Conservation (phyloP, 2,888 invertebrate genomes). For the Limnephilus rhombicus region DNA sequence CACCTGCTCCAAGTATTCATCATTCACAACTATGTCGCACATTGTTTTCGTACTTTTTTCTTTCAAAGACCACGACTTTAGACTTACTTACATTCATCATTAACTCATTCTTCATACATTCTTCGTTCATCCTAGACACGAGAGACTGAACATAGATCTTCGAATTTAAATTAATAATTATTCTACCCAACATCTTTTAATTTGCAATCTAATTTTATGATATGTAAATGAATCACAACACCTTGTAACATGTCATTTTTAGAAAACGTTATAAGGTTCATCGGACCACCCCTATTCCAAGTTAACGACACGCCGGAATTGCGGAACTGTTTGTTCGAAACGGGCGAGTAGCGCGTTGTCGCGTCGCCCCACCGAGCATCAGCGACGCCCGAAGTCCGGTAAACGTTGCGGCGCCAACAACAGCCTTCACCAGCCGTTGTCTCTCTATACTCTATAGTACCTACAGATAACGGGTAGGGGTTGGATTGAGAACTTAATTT, state of each 20-base stretch:
- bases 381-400: background rate
- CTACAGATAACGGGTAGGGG: background rate
- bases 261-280: no score
- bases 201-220: background rate
- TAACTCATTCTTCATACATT: no score
- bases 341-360: background rate
- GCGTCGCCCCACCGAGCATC: slow-evolving; percentile 8
- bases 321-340: slow-evolving; percentile 30
- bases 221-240: background rate
- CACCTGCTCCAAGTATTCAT: no score
- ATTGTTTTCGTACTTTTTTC: no score
- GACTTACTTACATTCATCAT: no score
- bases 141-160: no score
- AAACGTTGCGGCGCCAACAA: background rate
- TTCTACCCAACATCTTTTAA: background rate
- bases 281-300: background rate
- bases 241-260: background rate
- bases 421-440: background rate
- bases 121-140: no score
- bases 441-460: background rate
- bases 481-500: background rate
- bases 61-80: no score
- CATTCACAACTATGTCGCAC: no score
- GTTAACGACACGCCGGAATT: background rate
- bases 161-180: no score